phyloP scores from a whole-genome alignment of 1,140 invertebrate species.

The Colletes latitarsis region DNA sequence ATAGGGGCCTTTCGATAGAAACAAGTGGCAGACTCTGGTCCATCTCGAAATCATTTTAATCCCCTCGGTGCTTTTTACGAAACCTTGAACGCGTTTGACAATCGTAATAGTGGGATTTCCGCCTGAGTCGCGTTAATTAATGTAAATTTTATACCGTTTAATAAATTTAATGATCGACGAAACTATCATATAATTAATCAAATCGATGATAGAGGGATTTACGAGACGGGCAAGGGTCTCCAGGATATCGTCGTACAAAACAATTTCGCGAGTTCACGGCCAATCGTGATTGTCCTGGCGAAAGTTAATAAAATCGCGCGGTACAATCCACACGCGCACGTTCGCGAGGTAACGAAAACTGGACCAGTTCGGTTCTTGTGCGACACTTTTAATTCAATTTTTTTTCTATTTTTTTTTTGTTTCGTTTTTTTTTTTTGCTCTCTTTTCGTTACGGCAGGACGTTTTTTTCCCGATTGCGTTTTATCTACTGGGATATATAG shows the following conservation, averaged over 20 bases:
- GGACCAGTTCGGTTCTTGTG: conserved; percentile 47
- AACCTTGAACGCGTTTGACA: too few species aligned
- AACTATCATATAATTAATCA: too few species aligned
- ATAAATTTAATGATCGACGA: too few species aligned
- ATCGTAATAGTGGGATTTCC: too few species aligned
- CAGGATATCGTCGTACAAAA: background rate
- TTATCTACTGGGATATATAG: conserved; percentile 58
- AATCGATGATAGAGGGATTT: background rate
- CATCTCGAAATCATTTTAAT: background rate
- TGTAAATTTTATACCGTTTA: too few species aligned
- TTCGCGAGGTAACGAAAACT: conserved; percentile 21
- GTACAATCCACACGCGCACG: too few species aligned
- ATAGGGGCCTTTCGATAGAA: background rate
- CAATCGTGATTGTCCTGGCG: conserved; percentile 67
- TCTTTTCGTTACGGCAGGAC: conserved; percentile 25
- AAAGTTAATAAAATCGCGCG: conserved; percentile 68
- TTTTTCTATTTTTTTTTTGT: conserved; percentile 14
- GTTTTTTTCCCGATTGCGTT: conserved; percentile 31
- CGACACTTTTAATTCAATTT: conserved; percentile 9
- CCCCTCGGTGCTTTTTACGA: background rate
- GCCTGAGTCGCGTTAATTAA: too few species aligned
- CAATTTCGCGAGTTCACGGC: background rate
- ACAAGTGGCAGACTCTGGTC: background rate
- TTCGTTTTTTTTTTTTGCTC: conserved; percentile 16
- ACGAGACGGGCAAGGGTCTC: background rate